phyloP scores from a whole-genome alignment of 2,888 invertebrate genomes.

The Chloroclystis v-ata region DNA sequence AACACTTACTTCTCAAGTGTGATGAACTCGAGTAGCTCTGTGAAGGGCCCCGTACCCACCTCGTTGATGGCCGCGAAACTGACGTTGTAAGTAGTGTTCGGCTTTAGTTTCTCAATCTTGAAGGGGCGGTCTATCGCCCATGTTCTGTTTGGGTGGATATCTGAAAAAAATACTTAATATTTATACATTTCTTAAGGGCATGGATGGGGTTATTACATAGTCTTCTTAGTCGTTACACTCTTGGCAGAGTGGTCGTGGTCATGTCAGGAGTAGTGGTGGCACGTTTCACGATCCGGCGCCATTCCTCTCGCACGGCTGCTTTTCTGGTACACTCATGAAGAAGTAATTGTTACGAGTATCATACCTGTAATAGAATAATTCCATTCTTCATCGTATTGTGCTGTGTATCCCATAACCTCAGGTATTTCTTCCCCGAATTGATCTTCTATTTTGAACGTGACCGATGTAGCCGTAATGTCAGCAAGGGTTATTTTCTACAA shows the following conservation, averaged over 20 bases:
- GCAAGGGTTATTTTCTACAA: constrained; percentile 39
- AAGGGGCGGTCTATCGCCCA: constrained; percentile 55
- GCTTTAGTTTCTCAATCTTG: constrained; percentile 52
- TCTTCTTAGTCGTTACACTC: no score
- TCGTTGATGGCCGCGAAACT: constrained; percentile 60
- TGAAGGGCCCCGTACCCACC: constrained; percentile 55
- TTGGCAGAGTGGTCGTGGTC: no score
- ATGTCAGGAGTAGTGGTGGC: no score
- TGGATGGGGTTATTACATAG: no score
- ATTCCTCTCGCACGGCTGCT: no score
- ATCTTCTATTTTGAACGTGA: constrained; percentile 45
- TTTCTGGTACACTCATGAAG: no score
- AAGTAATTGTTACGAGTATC: neutral
- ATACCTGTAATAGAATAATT: constrained; percentile 48
- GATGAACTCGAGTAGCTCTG: constrained; percentile 38
- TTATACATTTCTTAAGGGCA: no score
- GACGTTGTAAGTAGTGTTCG: constrained; percentile 52
- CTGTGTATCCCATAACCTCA: constrained; percentile 48
- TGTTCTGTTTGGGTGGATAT: constrained; percentile 59
- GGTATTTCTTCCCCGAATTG: constrained; percentile 45
- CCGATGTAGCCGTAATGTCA: constrained; percentile 48
- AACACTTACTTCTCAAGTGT: constrained; percentile 64
- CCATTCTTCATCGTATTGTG: constrained; percentile 53
- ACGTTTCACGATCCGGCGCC: no score
- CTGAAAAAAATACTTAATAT: no score